Evolutionary conservation across 2,888 invertebrate genomes (phyloP), one percentile per base, ranked within the genome.

Genomic region (Thymelicus acteon): DNA sequence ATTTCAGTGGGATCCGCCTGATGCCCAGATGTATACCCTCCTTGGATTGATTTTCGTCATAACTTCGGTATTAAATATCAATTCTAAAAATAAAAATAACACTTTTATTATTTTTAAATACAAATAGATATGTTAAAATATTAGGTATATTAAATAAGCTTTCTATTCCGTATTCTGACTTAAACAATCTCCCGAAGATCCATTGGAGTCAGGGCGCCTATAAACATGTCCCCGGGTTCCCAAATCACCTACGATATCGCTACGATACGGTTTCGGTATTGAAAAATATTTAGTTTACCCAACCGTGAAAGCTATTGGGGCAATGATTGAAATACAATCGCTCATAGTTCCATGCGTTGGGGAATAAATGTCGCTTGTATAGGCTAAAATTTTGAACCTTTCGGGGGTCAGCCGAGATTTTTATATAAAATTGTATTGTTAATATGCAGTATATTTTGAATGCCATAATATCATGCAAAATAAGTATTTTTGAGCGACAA

Each of bases 201-300:
- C 19, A 7, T 52, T 52, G 7, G 8, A 52, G 49, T 52, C 49
- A 52, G 49, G 49, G 19, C 15, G 15, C 5, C 3, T 15, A 52
- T 52, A 52, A 52, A 15, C 49, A 19, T 19, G 7, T n/a, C 49
- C 8, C 3, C 49, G 19, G 49, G n/a, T 19, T 52, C 19, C 19
- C 49, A 52, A 52, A 19, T 52, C 49, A 52, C 49, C 49, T 12
- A 52, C 44, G 49, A 52, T 52, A 52, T 19, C 15, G 19, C 19
- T 12, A 52, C 10, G 49, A 52, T 52, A 52, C 49, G 49, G 19
- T 2, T 7, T 6, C 12, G 19, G 19, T 52, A 52, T 52, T n/a
- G 68, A 60, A 60, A 65, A 69, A 57, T 61, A 68, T 72, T 72
- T 64, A 69, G 65, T 68, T 62, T 66, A 65, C 63, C 65, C 65